Conservation (phyloP, 2,888 invertebrate species). For the Sesia bembeciformis region DNA sequence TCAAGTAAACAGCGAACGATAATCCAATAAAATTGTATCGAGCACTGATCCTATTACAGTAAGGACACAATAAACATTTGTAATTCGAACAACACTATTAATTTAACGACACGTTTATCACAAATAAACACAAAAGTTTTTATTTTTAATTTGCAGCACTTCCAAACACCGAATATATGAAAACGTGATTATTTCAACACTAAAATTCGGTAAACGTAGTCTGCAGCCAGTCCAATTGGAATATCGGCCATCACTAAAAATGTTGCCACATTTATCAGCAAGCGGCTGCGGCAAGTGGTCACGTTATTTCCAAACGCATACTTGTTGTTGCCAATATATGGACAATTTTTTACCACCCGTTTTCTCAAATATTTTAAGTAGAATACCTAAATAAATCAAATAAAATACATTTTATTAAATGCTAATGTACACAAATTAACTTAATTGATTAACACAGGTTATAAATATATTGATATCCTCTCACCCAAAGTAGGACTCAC, state of each 20-base stretch:
- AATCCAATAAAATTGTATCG: constrained; percentile 63
- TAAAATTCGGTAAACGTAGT: constrained; percentile 50
- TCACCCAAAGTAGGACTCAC: no score
- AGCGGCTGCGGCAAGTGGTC: constrained; percentile 18
- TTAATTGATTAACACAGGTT: no score
- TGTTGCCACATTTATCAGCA: constrained; percentile 20
- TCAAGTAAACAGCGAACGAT: constrained; percentile 57
- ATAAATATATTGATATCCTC: no score
- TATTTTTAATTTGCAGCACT: constrained; percentile 33
- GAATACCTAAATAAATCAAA: neutral
- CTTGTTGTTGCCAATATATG: constrained; percentile 29
- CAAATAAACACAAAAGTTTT: constrained; percentile 39
- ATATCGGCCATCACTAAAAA: constrained; percentile 69
- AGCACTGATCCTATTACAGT: constrained; percentile 67
- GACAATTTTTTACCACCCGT: neutral
- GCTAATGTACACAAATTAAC: no score
- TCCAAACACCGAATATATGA: constrained; percentile 41
- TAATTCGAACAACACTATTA: constrained; percentile 39
- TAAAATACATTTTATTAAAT: no score
- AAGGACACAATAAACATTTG: constrained; percentile 63
- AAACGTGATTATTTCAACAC: constrained; percentile 56
- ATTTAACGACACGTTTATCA: constrained; percentile 44
- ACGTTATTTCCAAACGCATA: constrained; percentile 50
- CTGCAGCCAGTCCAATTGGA: constrained; percentile 49
- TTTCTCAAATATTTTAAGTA: neutral